phyloP scores from a whole-genome alignment of 2,888 invertebrate species.

The Tachina fera region DNA sequence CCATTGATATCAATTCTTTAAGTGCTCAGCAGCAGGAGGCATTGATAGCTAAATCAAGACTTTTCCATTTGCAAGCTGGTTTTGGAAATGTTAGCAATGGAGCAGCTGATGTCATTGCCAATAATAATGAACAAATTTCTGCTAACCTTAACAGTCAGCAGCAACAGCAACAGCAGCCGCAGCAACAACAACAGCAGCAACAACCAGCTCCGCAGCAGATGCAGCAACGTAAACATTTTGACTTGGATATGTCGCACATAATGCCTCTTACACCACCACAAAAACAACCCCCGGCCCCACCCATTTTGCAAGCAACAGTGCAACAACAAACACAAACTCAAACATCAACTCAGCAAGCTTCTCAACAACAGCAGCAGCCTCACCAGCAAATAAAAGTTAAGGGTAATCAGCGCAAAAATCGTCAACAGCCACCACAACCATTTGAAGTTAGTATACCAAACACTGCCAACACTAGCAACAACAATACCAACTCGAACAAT shows the following conservation, averaged over 20 bases:
- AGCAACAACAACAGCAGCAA: constrained; percentile 69
- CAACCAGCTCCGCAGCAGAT: constrained; percentile 72
- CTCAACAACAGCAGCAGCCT: constrained; percentile 70
- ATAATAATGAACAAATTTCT: constrained; percentile 56
- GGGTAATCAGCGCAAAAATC: constrained; percentile 80
- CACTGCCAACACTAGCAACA: constrained; percentile 70
- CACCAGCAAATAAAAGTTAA: constrained; percentile 74
- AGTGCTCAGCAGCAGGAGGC: constrained; percentile 82
- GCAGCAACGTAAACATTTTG: constrained; percentile 77
- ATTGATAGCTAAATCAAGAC: constrained; percentile 82
- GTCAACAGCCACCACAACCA: constrained; percentile 79
- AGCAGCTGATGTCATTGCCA: constrained; percentile 64
- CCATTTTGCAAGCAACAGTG: constrained; percentile 73
- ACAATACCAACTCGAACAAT: constrained; percentile 75
- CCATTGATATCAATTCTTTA: constrained; percentile 81
- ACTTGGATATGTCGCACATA: constrained; percentile 79
- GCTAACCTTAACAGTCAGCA: constrained; percentile 62
- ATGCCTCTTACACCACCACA: constrained; percentile 79
- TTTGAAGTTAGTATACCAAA: constrained; percentile 78
- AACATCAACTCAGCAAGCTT: constrained; percentile 71
- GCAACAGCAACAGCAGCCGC: constrained; percentile 65
- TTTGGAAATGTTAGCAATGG: constrained; percentile 75
- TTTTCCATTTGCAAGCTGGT: constrained; percentile 82
- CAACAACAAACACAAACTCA: constrained; percentile 64
- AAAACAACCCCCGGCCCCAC: constrained; percentile 79